Evolutionary conservation across 92 coral and sea anemone genomes (phyloP).

Genomic region (Zoanthus sociatus): DNA sequence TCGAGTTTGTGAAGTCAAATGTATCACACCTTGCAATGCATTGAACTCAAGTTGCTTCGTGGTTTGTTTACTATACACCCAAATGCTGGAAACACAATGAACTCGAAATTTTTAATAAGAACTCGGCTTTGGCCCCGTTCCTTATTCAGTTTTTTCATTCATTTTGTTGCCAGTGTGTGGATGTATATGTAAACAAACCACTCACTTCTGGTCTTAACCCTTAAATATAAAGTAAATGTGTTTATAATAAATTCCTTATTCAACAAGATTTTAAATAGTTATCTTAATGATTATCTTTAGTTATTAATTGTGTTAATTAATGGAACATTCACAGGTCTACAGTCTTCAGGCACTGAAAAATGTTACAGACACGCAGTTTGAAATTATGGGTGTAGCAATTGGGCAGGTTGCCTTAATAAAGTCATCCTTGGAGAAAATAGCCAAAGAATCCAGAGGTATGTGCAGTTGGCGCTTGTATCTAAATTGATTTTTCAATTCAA

Average conservation of each 20-base stretch:
- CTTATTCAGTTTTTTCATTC: too few relatives aligned
- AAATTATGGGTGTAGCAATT: slow-evolving; percentile 47
- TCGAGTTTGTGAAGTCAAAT: too few relatives aligned
- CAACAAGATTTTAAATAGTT: background rate
- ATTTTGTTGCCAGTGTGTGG: too few relatives aligned
- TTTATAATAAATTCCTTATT: background rate
- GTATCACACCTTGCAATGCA: too few relatives aligned
- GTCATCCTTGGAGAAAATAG: background rate
- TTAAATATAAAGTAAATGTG: background rate
- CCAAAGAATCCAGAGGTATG: background rate
- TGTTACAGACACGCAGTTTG: slow-evolving; percentile 30
- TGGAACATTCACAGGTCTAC: slow-evolving; percentile 30
- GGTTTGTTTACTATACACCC: too few relatives aligned
- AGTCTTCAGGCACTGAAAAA: slow-evolving; percentile 39
- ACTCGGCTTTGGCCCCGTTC: too few relatives aligned
- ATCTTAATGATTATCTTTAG: background rate
- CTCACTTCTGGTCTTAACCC: too few relatives aligned
- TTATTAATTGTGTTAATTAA: background rate
- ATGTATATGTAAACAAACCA: too few relatives aligned
- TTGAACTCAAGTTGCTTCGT: too few relatives aligned
- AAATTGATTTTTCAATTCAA: background rate
- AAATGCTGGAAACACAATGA: too few relatives aligned
- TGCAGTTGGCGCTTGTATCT: background rate
- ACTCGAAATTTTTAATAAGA: too few relatives aligned
- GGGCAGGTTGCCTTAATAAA: slow-evolving; percentile 39